Evolutionary conservation across 2,888 invertebrate genomes (phyloP), one percentile per base, ranked within the genome.

Genomic region (Tromatobia lineatoria): DNA sequence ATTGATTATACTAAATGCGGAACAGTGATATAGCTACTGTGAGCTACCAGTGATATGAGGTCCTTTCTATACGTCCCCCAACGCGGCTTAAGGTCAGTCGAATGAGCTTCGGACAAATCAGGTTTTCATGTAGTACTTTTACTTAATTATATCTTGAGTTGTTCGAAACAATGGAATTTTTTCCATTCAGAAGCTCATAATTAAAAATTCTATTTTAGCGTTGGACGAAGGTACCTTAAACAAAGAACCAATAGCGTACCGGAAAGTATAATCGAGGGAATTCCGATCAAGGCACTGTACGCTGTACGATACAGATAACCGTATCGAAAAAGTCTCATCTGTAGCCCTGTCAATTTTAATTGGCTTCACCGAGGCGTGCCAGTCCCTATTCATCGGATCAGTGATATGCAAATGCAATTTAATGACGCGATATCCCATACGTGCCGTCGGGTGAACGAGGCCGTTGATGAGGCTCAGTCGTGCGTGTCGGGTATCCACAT

Each of bases 361-460:
- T 91, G 91, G 89, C 91, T 91, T 88, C 90, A 89, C 88, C 88
- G 89, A 89, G 87, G 88, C 90, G 87, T 90, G 88, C 88, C 86
- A 87, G 89, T 82, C 87, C 89, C 90, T 88, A 90, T 91, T 91
- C 90, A 90, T 87, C 88, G 90, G 90, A 90, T 91, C 90, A 88
- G 87, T 89, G 90, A 91, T 91, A 92, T 92, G 91, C 91, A 92
- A 92, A 91, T 92, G 90, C 90, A 91, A 92, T 92, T 92, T 91
- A 92, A 92, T 92, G 92, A 92, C 87, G 90, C 89, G 90, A 90
- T 91, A 91, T 90, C 86, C 89, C 88, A 88, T 90, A 90, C 87
- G 88, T 86, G 87, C 88, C 88, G 87, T 85, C 86, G 86, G 84
- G 78, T 80, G 88, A 89, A 80, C 81, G 85, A 83, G 71, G 74